Base-by-base conservation (phyloP, 1,140 invertebrate species). In the Parapsyche elsis region DNA sequence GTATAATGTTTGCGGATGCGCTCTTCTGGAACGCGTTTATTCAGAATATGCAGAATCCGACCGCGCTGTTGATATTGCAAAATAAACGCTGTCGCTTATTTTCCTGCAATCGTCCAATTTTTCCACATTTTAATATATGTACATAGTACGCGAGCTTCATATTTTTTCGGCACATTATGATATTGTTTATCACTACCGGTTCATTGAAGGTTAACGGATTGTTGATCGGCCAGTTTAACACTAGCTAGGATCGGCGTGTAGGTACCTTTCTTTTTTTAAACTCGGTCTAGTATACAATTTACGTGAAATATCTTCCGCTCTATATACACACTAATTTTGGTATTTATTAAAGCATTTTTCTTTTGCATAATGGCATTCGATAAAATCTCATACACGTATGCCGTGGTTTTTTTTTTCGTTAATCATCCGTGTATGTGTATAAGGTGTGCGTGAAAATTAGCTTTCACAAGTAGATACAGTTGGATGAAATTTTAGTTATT, bases 1-100 rank as follows among this genome's bases (percentile, higher is more conserved):
- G 67, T 64, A 76, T 71, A 76, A 71, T 79, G 81, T 81, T 79
- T 81, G 81, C 81, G 59, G 76, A 81, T 81, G 76, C 76, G 21
- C 74, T 71, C 77, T n/a, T 12, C 19, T 10, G 57, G 16, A 53
- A 76, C 74, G 21, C 38, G 74, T 76, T 57, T 76, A 76, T 76
- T 76, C 53, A 38, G 64, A 30, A 70, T 70, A 57, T 71, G 16
- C 67, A 71, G 14, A 38, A 38, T 59, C 53, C 53, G 14, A 59
- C 53, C 53, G 53, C 53, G 53, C 14, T 21, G 21, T 59, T 16
- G 53, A 59, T 59, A 59, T 21, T 21, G 14, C 53, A 16, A 21
- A 59, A 38, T 38, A 38, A 38, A 38, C 7, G 30, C 30, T 7
- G 7, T 38, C 30, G 30, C 5, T 67, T 67, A 12, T 67, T 67